Base-by-base conservation (phyloP, 2,888 invertebrate genomes). In the Crossocerus cetratus region DNA sequence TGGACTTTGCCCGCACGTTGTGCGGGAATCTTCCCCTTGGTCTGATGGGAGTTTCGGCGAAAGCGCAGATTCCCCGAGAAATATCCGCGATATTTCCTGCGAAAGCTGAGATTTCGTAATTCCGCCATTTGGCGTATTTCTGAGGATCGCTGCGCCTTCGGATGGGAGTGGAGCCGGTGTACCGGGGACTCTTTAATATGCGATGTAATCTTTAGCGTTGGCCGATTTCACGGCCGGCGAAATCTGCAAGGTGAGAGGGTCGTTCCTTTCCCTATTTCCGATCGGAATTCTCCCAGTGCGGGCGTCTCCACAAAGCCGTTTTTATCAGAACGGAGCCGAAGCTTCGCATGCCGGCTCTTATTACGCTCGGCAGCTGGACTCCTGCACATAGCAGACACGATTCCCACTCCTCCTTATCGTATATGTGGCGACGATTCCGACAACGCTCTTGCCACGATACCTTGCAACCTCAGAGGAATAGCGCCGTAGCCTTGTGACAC, bases 311-410 rank as follows among this genome's bases (percentile, higher is more conserved):
- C 32, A 22, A 23, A 66, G 21, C 54, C 44, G 64, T 78, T 78
- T 72, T 59, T 72, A 75, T 75, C 78, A 61, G n/a, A 65, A 53
- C 78, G 70, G 65, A 71, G 49, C 74, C 74, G 64, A 75, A 72
- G 65, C 71, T 74, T 60, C 62, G 62, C 77, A 56, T 61, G 49
- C 32, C 65, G 5, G 42, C 66, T 61, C 69, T 75, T 78, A 78
- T 78, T 78, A 75, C 78, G 32, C 32, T 32, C 8, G 5, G 32
- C 32, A 32, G 32, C 66, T 42, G 65, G 43, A 49, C 21, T 49
- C 42, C 45, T 56, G 56, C 53, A 60, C 53, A 56, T 43, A 44
- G 45, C 43, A 55, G 63, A 65, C n/a, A 65, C 71, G 75, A 69
- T 68, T 68, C 70, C 42, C 8, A 8, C 32, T 32, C 44, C 61